Percentiles rank a stretch among this genome's conserved stretches.
Conservation (phyloP, 2,797 vertebrate species). For the Chiloscyllium punctatum region DNA sequence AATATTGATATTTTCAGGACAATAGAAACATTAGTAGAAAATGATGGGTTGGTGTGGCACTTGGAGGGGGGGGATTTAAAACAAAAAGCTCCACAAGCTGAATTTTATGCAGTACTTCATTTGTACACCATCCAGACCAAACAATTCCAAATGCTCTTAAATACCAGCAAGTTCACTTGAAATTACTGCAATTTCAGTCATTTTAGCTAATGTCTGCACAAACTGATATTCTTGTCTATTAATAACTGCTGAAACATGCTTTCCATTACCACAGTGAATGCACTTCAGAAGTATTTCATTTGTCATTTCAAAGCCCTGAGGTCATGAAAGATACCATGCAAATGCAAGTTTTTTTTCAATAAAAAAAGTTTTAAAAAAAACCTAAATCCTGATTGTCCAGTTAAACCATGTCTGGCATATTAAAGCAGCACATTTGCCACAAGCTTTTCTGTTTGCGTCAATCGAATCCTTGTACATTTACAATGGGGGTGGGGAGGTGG, state of each 20-base stretch:
- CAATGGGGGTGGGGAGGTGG: no score
- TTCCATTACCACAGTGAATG: neutral
- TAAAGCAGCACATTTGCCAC: neutral
- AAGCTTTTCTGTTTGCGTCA: neutral
- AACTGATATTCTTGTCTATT: neutral
- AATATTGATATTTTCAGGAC: neutral
- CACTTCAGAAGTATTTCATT: neutral
- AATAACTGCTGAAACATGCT: neutral
- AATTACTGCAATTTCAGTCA: neutral
- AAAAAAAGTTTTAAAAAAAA: neutral
- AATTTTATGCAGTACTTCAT: neutral
- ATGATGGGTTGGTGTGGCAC: neutral
- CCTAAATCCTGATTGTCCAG: neutral
- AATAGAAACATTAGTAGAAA: neutral
- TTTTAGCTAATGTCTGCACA: neutral
- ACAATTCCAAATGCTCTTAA: neutral
- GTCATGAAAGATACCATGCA: neutral
- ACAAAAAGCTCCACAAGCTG: neutral
- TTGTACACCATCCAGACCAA: neutral
- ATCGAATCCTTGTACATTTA: no score
- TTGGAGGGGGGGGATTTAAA: no score
- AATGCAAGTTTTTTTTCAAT: neutral
- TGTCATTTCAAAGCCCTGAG: neutral
- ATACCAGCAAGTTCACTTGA: neutral
- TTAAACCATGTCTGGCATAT: neutral